Evolutionary conservation across 2,888 invertebrate species (phyloP), one percentile per base, ranked within the genome.

Genomic region (Ellobium chinense): DNA sequence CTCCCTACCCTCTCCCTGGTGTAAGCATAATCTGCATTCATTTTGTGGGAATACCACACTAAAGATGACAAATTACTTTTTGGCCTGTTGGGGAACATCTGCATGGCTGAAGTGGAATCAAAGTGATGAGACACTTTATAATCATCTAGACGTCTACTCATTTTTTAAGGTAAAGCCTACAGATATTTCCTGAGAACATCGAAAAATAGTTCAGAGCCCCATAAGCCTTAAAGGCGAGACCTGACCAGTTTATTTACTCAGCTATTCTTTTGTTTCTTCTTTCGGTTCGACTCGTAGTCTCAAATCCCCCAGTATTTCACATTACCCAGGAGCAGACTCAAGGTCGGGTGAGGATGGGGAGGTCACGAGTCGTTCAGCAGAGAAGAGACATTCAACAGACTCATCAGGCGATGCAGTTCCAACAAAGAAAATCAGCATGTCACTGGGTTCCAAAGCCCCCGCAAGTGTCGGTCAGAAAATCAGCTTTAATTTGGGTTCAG

Each of bases 251-350:
- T 78, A 63, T 72, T 78, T 72, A 78, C 63, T 63, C 69, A 68
- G 72, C 68, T 34, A 37, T 73, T 79, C 73, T 74, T 75, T 73
- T 79, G 56, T 75, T 75, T 75, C 73, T 80, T 80, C 56, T 68
- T 75, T 80, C 80, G 80, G 80, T 80, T 37, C 80, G 54, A 79
- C 79, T 73, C 46, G 69, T 75, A 80, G 80, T 80, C 75, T 80
- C 80, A 80, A 74, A 80, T 80, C 74, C 80, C 80, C 80, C 80
- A 80, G 80, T 80, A 56, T 80, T 80, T 80, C 80, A 80, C 80
- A 80, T 80, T 80, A 80, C 73, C 39, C 80, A 80, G 80, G 80
- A 74, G 75, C 80, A 75, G 80, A 80, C 39, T 31, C 74, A 46
- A 69, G 65, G 39, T n/a, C 69, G 37, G 68, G 36, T 58, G 24